phyloP scores from a whole-genome alignment of 2,888 invertebrate species.

The Xestia ashworthii region DNA sequence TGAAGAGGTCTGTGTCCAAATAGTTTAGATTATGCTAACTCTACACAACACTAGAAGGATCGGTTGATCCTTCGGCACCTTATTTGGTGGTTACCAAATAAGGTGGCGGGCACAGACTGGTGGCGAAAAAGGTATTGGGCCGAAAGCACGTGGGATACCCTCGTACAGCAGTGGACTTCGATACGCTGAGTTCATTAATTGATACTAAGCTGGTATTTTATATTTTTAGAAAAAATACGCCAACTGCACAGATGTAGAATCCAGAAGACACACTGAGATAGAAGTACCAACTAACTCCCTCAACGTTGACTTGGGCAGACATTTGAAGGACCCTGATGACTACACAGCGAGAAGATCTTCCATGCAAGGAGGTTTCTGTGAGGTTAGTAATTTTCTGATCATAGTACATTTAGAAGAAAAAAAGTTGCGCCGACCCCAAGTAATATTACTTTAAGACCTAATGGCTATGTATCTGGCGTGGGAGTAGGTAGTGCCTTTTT shows the following conservation, averaged over 20 bases:
- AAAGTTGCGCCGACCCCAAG: neutral
- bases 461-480: neutral
- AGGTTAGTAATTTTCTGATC: conserved; percentile 71
- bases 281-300: conserved; percentile 64
- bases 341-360: conserved; percentile 82
- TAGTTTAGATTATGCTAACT: neutral
- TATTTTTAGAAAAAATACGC: conserved; percentile 83
- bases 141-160: too few relatives aligned
- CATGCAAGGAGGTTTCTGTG: conserved; percentile 85
- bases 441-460: neutral
- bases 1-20: neutral
- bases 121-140: neutral
- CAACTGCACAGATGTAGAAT: conserved; percentile 86
- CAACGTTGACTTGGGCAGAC: conserved; percentile 83
- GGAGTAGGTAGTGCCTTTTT: neutral
- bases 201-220: neutral
- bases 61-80: too few relatives aligned
- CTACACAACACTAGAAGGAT: neutral
- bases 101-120: neutral
- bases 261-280: conserved; percentile 65
- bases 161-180: neutral
- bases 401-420: neutral
- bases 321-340: conserved; percentile 83
- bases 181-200: neutral
- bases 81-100: too few relatives aligned